A percentile compares a stretch with the other conserved stretches of the same genome.
phyloP scores from a whole-genome alignment of 2,888 invertebrate genomes.

The Lasioglossum leucozonium region DNA sequence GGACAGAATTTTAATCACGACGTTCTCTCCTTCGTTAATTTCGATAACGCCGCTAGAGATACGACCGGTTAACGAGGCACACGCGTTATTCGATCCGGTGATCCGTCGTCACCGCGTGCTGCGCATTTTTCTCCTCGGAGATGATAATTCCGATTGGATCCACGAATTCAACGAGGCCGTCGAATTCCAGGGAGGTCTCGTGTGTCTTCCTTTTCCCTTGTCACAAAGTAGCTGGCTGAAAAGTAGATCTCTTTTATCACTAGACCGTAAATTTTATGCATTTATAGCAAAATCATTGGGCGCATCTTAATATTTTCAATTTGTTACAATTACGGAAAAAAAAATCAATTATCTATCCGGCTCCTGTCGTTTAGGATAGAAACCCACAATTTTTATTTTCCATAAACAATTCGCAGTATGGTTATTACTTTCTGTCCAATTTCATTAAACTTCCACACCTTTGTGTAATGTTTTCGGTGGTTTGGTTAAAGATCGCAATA shows the following conservation, averaged over 20 bases:
- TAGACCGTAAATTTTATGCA: too few species aligned
- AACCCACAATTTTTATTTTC: too few species aligned
- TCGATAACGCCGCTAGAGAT: conserved; percentile 16
- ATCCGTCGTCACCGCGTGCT: conserved; percentile 26
- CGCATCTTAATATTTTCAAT: background rate
- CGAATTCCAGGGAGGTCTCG: conserved; percentile 39
- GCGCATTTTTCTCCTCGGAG: conserved; percentile 40
- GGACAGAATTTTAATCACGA: conserved; percentile 46
- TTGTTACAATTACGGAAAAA: too few species aligned
- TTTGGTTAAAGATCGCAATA: background rate
- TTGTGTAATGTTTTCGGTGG: background rate
- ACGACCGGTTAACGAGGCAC: conserved; percentile 42
- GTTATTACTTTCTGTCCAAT: background rate
- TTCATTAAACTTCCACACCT: background rate
- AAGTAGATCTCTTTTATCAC: background rate
- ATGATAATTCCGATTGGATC: conserved; percentile 57
- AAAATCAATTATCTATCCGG: too few species aligned
- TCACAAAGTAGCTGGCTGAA: background rate
- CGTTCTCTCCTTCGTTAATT: conserved; percentile 35
- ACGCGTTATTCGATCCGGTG: conserved; percentile 35
- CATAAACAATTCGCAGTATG: background rate
- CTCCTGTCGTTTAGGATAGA: too few species aligned
- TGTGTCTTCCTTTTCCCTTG: background rate
- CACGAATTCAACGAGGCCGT: conserved; percentile 50
- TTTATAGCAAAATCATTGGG: background rate